These are phyloP conservation scores for Sander vitreus DNA, from an alignment of 2,113 vertebrate species.

Conservation along the genomic window DNA sequence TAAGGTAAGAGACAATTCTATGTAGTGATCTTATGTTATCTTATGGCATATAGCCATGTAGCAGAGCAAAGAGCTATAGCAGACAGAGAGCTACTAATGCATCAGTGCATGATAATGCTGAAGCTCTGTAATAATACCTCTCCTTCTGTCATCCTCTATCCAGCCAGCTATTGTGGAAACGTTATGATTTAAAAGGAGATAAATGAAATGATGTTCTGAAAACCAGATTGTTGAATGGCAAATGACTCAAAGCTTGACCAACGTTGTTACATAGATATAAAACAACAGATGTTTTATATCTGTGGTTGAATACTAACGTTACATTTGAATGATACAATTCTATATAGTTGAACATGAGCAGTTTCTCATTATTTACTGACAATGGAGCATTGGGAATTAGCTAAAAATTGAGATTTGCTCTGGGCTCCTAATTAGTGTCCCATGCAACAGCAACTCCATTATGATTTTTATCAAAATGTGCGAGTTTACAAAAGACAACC, in stretches of 20 bases:
- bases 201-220: slow-evolving; percentile 19
- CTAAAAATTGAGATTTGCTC: neutral
- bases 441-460: neutral
- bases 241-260: neutral
- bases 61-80: neutral
- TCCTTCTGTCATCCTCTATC: slow-evolving; percentile 96
- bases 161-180: slow-evolving; percentile 92
- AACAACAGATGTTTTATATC: too few species aligned
- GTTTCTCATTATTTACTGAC: neutral
- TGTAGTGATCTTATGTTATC: neutral
- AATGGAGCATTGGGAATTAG: neutral
- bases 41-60: too few species aligned
- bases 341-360: neutral
- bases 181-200: slow-evolving; percentile 57
- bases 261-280: too few species aligned
- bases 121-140: slow-evolving; percentile 87
- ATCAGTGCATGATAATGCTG: slow-evolving; percentile 41
- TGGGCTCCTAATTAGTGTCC: neutral
- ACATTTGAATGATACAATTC: neutral
- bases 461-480: neutral
- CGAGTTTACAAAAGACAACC: neutral
- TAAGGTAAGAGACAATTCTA: neutral
- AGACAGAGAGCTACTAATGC: slow-evolving; percentile 66
- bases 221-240: slow-evolving; percentile 10
- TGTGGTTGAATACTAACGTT: too few species aligned